Base-by-base conservation (phyloP, 2,888 invertebrate genomes). In the Epinotia brunnichana region DNA sequence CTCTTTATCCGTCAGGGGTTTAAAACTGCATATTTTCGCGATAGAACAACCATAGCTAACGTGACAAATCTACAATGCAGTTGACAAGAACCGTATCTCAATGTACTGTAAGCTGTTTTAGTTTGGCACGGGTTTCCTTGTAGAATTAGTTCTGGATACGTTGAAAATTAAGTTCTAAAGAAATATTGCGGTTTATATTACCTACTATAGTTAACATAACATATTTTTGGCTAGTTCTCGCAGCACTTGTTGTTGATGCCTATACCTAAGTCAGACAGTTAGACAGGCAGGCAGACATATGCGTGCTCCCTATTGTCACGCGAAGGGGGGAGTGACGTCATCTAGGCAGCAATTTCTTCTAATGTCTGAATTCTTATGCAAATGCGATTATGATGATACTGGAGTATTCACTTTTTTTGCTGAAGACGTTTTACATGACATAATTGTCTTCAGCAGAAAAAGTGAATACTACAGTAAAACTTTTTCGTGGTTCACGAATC, bases 261-360 rank as follows among this genome's bases (percentile, higher is more conserved):
- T 10, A 59, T 59, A 59, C 61, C 44, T 61, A 60, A 61, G 13
- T n/a, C 35, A 29, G 2, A 9, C 24, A 39, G 48, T 24, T n/a
- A 62, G 62, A 51, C 44, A 15, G 41, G 3, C 44, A 29, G 56
- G 5, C 56, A 24, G 56, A 54, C 21, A n/a, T 11, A 24, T 35
- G 59, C 48, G 29, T 59, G 48, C 15, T 39, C 54, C 61, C 53
- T 69, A 54, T 24, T 62, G 29, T 11, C 54, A 56, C 68, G 44
- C 51, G 21, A 69, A 54, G 56, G 69, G 69, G 69, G 70, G 70
- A 63, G 56, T 57, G 70, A 70, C 70, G 70, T 70, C 70, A 70
- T 63, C 15, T 17, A 69, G 62, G 17, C 44, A 44, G 13, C 44
- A 29, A n/a, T 64, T 44, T 13, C 62, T 51, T 63, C 44, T 5